phyloP scores from a whole-genome alignment of 2,113 vertebrate genomes.

The Diphyllodes magnificus region DNA sequence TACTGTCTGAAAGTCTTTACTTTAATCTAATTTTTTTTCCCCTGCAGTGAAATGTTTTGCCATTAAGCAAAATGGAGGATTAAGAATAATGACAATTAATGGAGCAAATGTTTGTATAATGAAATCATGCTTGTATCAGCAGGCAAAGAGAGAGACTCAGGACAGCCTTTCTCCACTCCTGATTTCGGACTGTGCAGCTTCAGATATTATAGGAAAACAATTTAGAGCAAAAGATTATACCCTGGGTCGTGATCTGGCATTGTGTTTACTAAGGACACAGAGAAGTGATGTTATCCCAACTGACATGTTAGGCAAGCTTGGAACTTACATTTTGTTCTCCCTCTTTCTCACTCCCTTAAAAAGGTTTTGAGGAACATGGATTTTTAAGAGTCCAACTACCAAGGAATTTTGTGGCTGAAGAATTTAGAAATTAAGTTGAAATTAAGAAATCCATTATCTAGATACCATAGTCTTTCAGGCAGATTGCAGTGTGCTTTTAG shows the following conservation, averaged over 20 bases:
- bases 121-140: conserved; percentile 42
- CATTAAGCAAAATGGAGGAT: conserved; percentile 59
- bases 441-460: neutral
- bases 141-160: neutral
- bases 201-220: conserved; percentile 4
- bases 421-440: neutral
- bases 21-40: conserved; percentile 34
- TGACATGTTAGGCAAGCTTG: neutral
- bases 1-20: conserved; percentile 25
- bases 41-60: conserved; percentile 35
- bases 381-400: neutral
- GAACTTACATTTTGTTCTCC: neutral
- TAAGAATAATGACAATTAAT: conserved; percentile 57
- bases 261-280: conserved; percentile 2
- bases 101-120: conserved; percentile 50
- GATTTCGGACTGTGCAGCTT: neutral
- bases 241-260: neutral
- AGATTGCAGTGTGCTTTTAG: neutral
- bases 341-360: neutral
- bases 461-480: neutral
- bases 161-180: neutral
- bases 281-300: neutral
- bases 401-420: neutral
- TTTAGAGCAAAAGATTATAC: conserved; percentile 4
- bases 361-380: neutral